Conservation (phyloP, 2,113 vertebrate genomes). For the Boulengeromyrus knoepffleri region DNA sequence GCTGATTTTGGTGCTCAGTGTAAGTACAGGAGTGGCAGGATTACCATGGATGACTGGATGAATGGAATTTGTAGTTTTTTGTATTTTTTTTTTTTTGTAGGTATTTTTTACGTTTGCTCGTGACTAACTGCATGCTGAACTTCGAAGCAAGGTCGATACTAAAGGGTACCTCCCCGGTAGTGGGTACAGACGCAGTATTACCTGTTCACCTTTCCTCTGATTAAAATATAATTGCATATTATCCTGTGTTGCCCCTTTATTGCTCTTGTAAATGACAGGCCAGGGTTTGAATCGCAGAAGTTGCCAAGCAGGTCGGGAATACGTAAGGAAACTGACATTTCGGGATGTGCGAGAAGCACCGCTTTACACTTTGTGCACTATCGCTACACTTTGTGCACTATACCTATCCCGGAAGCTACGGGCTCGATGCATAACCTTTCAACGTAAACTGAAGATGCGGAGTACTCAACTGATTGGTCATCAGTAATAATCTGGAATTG, state of each 20-base stretch:
- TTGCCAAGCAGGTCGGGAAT: not conserved
- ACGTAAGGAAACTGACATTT: not conserved
- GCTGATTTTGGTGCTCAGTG: not conserved
- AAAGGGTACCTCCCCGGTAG: not conserved
- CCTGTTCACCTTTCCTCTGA: not conserved
- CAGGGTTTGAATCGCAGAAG: not conserved
- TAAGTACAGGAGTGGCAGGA: not conserved
- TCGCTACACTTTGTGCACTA: not conserved
- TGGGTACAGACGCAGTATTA: not conserved
- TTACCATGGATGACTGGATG: not conserved
- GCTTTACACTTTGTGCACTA: not conserved
- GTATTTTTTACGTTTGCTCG: not conserved
- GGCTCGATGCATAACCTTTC: not conserved
- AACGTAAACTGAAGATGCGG: not conserved
- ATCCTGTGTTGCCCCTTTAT: not conserved
- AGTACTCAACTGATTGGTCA: not conserved
- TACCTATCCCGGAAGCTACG: too few relatives aligned
- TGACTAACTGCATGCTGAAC: not conserved
- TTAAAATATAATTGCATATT: slow-evolving; percentile 3
- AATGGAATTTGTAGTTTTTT: not conserved
- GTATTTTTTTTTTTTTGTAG: not conserved
- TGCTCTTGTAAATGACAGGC: not conserved
- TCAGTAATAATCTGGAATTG: not conserved
- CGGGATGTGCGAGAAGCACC: not conserved
- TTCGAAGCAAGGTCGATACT: not conserved